phyloP scores from a whole-genome alignment of 2,888 invertebrate genomes.

The Luffia ferchaultella region DNA sequence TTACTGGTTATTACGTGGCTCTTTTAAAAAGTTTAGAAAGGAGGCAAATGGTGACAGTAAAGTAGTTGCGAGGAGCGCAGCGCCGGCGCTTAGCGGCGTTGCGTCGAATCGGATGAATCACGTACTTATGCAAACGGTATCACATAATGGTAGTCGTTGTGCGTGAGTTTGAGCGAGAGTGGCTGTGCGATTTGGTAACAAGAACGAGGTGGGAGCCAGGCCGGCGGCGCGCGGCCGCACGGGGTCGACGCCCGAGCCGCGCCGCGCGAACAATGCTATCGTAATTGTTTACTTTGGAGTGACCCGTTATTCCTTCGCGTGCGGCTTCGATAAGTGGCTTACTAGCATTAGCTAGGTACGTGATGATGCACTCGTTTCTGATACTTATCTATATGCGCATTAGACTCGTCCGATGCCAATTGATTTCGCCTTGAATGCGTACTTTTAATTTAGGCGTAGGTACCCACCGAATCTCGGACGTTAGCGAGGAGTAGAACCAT shows the following conservation, averaged over 20 bases:
- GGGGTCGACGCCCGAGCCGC: conserved; percentile 13
- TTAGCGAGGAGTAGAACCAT: no score
- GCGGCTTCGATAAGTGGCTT: conserved; percentile 7
- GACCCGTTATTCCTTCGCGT: conserved; percentile 30
- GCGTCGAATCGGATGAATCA: conserved; percentile 15
- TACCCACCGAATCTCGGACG: no score
- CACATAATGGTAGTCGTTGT: conserved; percentile 15
- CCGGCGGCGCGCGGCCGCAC: conserved; percentile 27
- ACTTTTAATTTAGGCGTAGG: no score
- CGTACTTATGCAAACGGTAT: conserved; percentile 24
- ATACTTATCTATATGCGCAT: conserved; percentile 4
- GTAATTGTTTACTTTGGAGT: conserved; percentile 52
- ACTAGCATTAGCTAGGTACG: not conserved
- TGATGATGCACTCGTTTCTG: conserved; percentile 7
- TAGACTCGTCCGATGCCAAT: conserved; percentile 2
- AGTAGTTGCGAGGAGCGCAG: not conserved
- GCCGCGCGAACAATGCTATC: conserved; percentile 37
- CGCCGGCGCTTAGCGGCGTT: not conserved
- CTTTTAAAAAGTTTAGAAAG: not conserved
- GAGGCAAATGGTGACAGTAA: not conserved
- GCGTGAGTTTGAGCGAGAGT: conserved; percentile 9
- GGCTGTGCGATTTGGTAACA: conserved; percentile 19
- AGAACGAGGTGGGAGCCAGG: conserved; percentile 5
- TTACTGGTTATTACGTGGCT: no score
- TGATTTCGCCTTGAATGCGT: conserved; percentile 1